These are phyloP conservation scores for Neodiprion virginianus DNA, from an alignment of 1,140 invertebrate genomes.

Conservation along the genomic window DNA sequence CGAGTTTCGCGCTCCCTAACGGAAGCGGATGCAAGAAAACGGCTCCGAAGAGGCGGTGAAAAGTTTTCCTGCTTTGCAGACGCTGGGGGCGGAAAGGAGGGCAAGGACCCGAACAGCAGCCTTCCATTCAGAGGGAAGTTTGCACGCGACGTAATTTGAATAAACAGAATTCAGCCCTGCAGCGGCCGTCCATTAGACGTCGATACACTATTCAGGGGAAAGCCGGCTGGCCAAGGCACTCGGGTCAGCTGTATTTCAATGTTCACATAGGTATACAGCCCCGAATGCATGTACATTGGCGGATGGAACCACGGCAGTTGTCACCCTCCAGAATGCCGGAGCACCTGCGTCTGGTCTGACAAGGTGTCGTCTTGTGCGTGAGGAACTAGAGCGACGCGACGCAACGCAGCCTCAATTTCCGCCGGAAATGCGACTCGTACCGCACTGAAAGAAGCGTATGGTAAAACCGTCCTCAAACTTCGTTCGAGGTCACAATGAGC, in stretches of 20 bases:
- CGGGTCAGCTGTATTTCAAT: slow-evolving; percentile 6
- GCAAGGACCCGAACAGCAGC: slow-evolving; percentile 1
- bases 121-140: background rate
- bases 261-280: background rate
- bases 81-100: background rate
- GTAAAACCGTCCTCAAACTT: too few species aligned
- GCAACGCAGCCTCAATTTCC: too few species aligned
- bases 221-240: slow-evolving; percentile 11
- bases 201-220: slow-evolving; percentile 39
- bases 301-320: background rate
- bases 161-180: slow-evolving; percentile 40
- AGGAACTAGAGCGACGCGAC: background rate
- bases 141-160: slow-evolving; percentile 40
- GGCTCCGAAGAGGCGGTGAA: background rate
- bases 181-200: slow-evolving; percentile 42
- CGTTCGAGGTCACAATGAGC: too few species aligned
- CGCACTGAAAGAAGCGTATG: too few species aligned
- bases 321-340: background rate
- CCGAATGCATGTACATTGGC: background rate
- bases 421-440: too few species aligned
- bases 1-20: background rate
- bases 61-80: background rate
- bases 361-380: background rate
- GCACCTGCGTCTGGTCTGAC: background rate
- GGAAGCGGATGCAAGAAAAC: background rate